Evolutionary conservation across 1,140 invertebrate species (phyloP), one percentile per base, ranked within the genome.

Genomic region (Hypsibius dujardini): DNA sequence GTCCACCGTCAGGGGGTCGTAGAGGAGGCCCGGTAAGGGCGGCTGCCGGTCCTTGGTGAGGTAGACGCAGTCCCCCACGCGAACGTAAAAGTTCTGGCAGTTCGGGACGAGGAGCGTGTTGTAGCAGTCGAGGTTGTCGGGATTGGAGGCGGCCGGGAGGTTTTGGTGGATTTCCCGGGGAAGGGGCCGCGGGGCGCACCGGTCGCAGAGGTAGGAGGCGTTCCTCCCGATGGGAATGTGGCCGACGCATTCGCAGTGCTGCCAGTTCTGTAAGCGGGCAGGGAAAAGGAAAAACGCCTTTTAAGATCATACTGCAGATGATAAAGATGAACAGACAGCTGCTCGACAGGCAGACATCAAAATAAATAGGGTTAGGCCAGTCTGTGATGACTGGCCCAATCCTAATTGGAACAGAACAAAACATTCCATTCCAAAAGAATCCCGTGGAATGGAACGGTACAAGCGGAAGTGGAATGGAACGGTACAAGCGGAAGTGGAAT

Each of bases 231-330:
- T 79, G 40, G 40, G 7, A 15, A 47, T 69, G 7, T 12, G 46
- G 74, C 88, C 86, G 73, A 95, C 88, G 78, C 93, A 96, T 77
- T 94, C 89, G 75, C 90, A 90, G 79, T 96, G 93, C 78, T 96
- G 93, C 93, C 93, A 96, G 15, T 92, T 79, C 80, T 82, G 74
- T 45, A 71, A 71, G 28, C 28, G 28, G 28, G 28, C 28, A 28
- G 28, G 28, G 28, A 28, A 28, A 28, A 28, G 28, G 28, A 28
- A 28, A 28, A 28, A 28, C 28, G 28, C 28, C 28, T 28, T 28
- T 28, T 28, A 28, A 28, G 28, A 28, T 28, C 28, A 28, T 28
- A 28, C 28, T 28, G 28, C 28, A 28, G 28, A 28, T 28, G 28
- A 28, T 28, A 28, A 28, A 28, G 28, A 28, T 28, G 28, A 28